Evolutionary conservation across 1,140 invertebrate species (phyloP).

Genomic region (Myzus persicae): DNA sequence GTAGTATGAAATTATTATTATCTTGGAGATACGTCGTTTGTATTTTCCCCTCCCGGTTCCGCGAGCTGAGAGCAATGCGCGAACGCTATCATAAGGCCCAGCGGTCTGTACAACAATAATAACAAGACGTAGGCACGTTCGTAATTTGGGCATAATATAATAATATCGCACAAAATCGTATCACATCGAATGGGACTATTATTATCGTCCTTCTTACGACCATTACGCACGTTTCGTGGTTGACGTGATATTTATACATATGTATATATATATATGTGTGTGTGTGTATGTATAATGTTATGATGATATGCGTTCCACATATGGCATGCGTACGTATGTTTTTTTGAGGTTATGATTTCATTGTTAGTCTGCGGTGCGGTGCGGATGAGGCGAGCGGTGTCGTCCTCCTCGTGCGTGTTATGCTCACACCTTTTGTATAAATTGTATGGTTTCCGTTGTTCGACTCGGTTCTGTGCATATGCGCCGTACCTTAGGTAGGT

Average conservation of each 20-base stretch:
- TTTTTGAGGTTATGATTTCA: conserved; percentile 49
- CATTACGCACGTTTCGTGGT: neutral
- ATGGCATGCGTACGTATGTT: neutral
- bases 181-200: neutral
- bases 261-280: too few species aligned
- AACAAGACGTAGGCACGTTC: neutral
- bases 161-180: neutral
- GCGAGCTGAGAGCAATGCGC: neutral
- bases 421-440: conserved; percentile 3
- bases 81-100: neutral
- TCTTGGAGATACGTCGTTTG: neutral
- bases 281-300: too few species aligned
- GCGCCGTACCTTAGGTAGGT: neutral
- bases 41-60: neutral
- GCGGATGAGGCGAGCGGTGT: neutral
- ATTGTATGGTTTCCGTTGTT: neutral
- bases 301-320: neutral
- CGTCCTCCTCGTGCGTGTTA: neutral
- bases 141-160: neutral
- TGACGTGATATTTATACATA: neutral
- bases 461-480: neutral
- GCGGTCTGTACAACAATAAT: neutral
- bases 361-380: neutral
- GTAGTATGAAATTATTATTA: neutral
- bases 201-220: neutral